phyloP scores from a whole-genome alignment of 2,113 vertebrate species.

The Macrotis lagotis region DNA sequence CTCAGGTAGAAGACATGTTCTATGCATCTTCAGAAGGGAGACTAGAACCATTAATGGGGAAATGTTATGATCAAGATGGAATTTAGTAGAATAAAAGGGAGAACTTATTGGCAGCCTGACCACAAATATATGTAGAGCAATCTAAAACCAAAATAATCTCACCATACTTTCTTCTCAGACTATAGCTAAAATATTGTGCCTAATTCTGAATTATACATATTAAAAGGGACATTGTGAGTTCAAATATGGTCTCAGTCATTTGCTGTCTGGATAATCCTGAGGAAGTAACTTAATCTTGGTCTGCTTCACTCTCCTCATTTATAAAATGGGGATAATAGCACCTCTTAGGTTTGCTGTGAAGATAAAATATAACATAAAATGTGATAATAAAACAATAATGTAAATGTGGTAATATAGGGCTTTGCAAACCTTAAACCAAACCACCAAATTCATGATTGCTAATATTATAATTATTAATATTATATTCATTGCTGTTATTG shows the following conservation, averaged over 20 bases:
- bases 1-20: not conserved
- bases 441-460: not conserved
- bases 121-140: not conserved
- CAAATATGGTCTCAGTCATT: not conserved
- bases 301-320: conserved; percentile 2
- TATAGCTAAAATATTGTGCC: not conserved
- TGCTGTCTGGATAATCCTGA: not conserved
- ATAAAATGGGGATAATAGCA: not conserved
- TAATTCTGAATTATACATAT: too few species aligned
- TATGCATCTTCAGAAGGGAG: not conserved
- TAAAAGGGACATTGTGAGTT: too few species aligned
- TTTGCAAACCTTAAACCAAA: not conserved
- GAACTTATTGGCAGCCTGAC: not conserved
- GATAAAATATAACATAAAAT: not conserved
- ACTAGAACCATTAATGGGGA: not conserved
- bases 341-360: not conserved
- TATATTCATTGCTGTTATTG: not conserved
- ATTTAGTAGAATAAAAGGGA: not conserved
- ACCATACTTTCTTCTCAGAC: not conserved
- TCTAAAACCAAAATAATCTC: not conserved
- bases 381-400: not conserved
- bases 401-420: not conserved
- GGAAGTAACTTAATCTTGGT: not conserved
- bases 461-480: not conserved
- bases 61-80: not conserved